Evolutionary conservation across 2,797 vertebrate genomes (phyloP), one percentile per base, ranked within the genome.

Genomic region (Zalophus californianus): DNA sequence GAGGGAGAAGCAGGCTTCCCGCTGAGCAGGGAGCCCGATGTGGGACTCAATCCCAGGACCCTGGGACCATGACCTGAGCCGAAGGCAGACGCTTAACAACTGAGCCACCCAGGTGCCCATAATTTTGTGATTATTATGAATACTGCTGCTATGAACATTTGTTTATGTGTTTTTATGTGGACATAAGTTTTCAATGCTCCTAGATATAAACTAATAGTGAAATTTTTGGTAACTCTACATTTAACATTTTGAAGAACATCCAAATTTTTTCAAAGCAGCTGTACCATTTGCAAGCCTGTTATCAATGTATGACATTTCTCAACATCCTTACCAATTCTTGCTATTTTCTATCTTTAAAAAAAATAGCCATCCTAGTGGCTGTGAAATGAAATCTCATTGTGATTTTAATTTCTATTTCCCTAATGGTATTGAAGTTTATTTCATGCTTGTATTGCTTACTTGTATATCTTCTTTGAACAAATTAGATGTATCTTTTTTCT

Each of bases 171-270:
- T 94, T 94, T 84, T 41, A n/a, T 41, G n/a, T 62, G 11, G 68
- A 86, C 21, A 68, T 78, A 20, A 9, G 0, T 83, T 89, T 91
- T 96, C n/a, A 90, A 0, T 87, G 2, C 0, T 87, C 18, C 93
- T 80, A 18, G 2, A 27, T 29, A 16, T 64, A 35, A 82, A 29
- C 4, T 72, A 8, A 10, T 56, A 68, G 35, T 88, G 10, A 78
- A 64, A 84, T 86, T 79, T 70, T n/a, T 92, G 18, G 8, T 64
- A 80, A 60, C 10, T 91, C 29, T 72, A 21, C 48, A n/a, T 79
- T 84, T 82, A 88, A 68, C 21, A 62, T 84, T 84, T 89, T 96
- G 25, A 92, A 80, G 35, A 86, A 89, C 5, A 87, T 27, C 21
- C 27, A 77, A 54, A 44, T 2, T 68, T 95, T 95, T 80, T 11